Conservation (phyloP, 2,888 invertebrate species). For the Andrena fulva region DNA sequence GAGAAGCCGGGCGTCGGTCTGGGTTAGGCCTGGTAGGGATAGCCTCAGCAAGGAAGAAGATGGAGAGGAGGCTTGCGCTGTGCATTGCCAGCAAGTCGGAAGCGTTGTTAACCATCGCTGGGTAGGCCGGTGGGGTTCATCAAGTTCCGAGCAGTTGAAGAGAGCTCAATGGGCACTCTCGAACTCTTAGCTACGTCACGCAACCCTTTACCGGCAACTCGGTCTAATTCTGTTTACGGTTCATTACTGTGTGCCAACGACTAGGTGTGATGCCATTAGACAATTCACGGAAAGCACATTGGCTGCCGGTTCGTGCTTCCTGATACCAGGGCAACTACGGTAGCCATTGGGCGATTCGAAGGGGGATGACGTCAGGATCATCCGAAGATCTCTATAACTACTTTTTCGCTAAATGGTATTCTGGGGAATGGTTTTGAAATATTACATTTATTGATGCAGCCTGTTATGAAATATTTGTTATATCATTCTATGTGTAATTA, state of each 20-base stretch:
- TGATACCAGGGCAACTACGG: conserved; percentile 14
- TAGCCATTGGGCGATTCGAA: not conserved
- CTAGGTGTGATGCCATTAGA: conserved; percentile 53
- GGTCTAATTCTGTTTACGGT: conserved; percentile 71
- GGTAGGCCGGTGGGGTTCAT: conserved; percentile 72
- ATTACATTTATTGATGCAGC: not conserved
- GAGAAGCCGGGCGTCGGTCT: conserved; percentile 56
- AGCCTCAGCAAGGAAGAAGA: conserved; percentile 28
- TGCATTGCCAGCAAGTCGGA: conserved; percentile 51
- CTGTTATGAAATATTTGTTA: not conserved
- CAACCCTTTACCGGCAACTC: conserved; percentile 68
- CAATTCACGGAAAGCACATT: conserved; percentile 40
- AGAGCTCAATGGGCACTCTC: conserved; percentile 74
- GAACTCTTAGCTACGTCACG: conserved; percentile 66
- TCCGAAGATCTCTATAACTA: not conserved
- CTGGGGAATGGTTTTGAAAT: not conserved
- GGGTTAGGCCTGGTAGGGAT: conserved; percentile 26
- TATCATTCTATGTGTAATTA: not conserved
- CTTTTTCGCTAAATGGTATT: not conserved
- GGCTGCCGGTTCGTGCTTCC: conserved; percentile 4
- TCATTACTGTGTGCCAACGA: conserved; percentile 40
- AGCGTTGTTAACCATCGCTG: conserved; percentile 67
- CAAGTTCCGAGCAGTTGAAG: conserved; percentile 73
- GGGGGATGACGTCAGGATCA: not conserved
- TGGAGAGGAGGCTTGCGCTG: conserved; percentile 10